Base-by-base conservation (phyloP, 2,888 invertebrate species). In the Biston betularia region DNA sequence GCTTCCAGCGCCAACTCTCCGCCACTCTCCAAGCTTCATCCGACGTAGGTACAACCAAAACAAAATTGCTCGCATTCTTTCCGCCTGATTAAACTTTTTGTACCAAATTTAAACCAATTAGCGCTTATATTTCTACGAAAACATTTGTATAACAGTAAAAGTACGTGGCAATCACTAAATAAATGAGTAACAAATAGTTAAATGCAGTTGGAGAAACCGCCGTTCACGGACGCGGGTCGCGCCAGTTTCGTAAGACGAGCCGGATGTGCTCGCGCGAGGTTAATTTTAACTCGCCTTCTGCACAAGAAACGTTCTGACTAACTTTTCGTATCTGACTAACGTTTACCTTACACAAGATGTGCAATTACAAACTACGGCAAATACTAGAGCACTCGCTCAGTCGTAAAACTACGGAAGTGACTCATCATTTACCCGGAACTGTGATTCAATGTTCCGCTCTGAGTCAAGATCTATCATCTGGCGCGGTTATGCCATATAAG, bases 401-500 rank as follows among this genome's bases (percentile, higher is more conserved):
- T 59, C 68, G 66, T 65, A 67, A 52, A 38, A 63, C 65, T 60
- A 75, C 88, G 91, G 90, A 91, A 90, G 85, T 91, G 90, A 89
- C 63, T 89, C 89, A 90, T 77, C 85, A 79, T 87, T 86, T 88
- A 87, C 85, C 87, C 88, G 89, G 90, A 89, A 89, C 79, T 65
- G 80, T 90, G 89, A 90, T 72, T 90, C 89, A 89, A 74, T 67
- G 84, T 90, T 91, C 90, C 90, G 89, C 83, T 83, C 84, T 86
- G 84, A 86, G 72, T 81, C 83, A 85, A 82, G 76, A 73, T 75
- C 71, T 68, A 68, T 65, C 71, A 75, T 79, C 74, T 75, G 68
- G 48, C 42, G 62, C 72, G 73, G 69, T 46, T 35, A 54, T 10
- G 56, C 58, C 38, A 59, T 59, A 73, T 68, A 61, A 66, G 71